A percentile compares a stretch with the other conserved stretches of the same genome.
Conservation (phyloP, 2,888 invertebrate species). For the Emmelina monodactyla region DNA sequence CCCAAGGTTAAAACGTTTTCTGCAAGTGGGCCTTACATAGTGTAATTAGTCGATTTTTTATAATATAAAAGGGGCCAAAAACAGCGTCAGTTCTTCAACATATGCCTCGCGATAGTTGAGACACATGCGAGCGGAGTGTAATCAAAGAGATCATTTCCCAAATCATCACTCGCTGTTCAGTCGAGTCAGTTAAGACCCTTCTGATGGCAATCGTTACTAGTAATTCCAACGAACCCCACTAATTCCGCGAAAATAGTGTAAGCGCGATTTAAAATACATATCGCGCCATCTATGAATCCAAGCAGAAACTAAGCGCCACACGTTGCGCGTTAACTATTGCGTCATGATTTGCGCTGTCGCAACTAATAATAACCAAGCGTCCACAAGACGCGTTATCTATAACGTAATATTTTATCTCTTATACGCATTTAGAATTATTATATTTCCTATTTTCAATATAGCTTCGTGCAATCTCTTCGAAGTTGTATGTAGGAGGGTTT, state of each 20-base stretch:
- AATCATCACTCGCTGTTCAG: slow-evolving; percentile 61
- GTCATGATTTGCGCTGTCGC: too few relatives aligned
- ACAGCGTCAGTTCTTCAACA: slow-evolving; percentile 41
- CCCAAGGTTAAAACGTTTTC: too few relatives aligned
- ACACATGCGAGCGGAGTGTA: slow-evolving; percentile 32
- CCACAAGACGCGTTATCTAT: too few relatives aligned
- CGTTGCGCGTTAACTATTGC: not conserved
- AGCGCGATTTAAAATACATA: slow-evolving; percentile 16
- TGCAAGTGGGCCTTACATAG: too few relatives aligned
- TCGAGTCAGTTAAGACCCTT: slow-evolving; percentile 64
- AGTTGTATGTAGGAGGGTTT: too few relatives aligned
- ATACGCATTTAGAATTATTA: too few relatives aligned
- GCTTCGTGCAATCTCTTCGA: too few relatives aligned
- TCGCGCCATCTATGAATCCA: slow-evolving; percentile 29
- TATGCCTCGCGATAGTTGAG: slow-evolving; percentile 45
- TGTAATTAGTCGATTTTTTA: too few relatives aligned
- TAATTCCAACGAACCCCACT: not conserved
- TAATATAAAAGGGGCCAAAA: slow-evolving; percentile 28
- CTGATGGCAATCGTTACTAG: slow-evolving; percentile 33
- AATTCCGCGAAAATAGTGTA: not conserved
- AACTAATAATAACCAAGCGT: too few relatives aligned
- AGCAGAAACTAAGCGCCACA: not conserved
- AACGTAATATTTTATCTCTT: too few relatives aligned
- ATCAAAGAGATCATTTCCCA: slow-evolving; percentile 39
- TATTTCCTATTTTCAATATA: too few relatives aligned